Evolutionary conservation across 2,113 vertebrate species (phyloP), one percentile per base, ranked within the genome.

Genomic region (Pao palembangensis): DNA sequence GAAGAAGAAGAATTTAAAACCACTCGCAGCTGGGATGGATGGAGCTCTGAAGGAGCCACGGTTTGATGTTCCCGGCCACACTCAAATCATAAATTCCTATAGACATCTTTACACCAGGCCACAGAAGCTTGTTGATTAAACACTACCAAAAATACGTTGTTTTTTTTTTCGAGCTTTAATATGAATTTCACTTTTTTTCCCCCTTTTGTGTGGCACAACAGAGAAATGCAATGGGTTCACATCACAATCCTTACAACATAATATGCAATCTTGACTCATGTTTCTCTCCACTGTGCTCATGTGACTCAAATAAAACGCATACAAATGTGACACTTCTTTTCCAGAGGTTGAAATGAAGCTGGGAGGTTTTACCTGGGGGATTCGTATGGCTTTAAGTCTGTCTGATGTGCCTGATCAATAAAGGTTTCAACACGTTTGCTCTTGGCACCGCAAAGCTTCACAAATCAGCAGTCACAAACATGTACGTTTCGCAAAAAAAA

Each of bases 351-450:
- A 58, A 43, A 60, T 54, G 25, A 19, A 55, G 15, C 46, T 55
- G 74, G 74, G 28, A 31, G 41, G n/a, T 17, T 44, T 47, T 47
- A 17, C n/a, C 17, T 46, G 5, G 81, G 85, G 74, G 85, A 88
- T 38, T 79, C 87, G 82, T 89, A 91, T 90, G 91, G 91, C 90
- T 92, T 89, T 84, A 87, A 80, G 79, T 85, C 44, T 78, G 73
- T 83, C 73, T 87, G 82, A 84, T 80, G 79, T 70, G 79, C 52
- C 75, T 71, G 75, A 82, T 84, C 42, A 71, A 89, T 77, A 75
- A 83, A 88, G 78, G 77, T 73, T 83, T 50, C 80, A 38, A 83
- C 81, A 85, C 76, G 85, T 47, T 87, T 85, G 66, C 85, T 87
- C 81, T 89, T 69, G 73, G 80, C 82, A 84, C 80, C 67, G 63